Evolutionary conservation across 2,797 vertebrate genomes (phyloP).

Genomic region (Onychomys torridus): DNA sequence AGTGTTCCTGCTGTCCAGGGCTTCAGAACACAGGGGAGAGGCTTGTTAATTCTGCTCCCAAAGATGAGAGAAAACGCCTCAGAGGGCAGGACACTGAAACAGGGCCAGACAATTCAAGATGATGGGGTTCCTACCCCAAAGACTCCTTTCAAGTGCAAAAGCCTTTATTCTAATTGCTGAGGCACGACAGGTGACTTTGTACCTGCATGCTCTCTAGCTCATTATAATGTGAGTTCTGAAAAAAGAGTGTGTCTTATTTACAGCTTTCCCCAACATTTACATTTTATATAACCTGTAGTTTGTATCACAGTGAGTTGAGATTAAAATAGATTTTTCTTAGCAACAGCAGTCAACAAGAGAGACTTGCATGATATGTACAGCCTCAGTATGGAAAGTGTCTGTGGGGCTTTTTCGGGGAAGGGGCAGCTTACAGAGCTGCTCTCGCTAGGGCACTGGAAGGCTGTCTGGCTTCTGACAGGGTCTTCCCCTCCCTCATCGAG

Average conservation of each 20-base stretch:
- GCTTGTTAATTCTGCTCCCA: conserved; percentile 46
- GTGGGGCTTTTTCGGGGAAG: conserved; percentile 56
- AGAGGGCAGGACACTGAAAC: conserved; percentile 13
- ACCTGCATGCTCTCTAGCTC: conserved; percentile 13
- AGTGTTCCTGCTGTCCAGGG: neutral
- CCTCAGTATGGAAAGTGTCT: conserved; percentile 62
- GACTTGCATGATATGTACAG: neutral
- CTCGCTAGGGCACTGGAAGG: neutral
- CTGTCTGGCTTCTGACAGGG: neutral
- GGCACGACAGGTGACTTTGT: neutral
- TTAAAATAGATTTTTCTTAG: conserved; percentile 39
- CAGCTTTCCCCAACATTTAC: neutral
- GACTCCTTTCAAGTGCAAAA: conserved; percentile 34
- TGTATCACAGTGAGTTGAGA: conserved; percentile 36
- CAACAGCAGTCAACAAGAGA: neutral
- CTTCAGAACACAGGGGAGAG: neutral
- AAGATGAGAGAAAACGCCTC: conserved; percentile 51
- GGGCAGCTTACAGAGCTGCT: conserved; percentile 36
- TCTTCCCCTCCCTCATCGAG: neutral
- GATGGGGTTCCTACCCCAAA: neutral
- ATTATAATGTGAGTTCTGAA: conserved; percentile 44
- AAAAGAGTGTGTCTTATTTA: conserved; percentile 57
- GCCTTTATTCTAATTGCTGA: neutral
- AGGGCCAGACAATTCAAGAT: neutral
- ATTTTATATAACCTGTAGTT: conserved; percentile 46